Evolutionary conservation across 1,140 invertebrate species (phyloP).

Genomic region (Ylistrum balloti): DNA sequence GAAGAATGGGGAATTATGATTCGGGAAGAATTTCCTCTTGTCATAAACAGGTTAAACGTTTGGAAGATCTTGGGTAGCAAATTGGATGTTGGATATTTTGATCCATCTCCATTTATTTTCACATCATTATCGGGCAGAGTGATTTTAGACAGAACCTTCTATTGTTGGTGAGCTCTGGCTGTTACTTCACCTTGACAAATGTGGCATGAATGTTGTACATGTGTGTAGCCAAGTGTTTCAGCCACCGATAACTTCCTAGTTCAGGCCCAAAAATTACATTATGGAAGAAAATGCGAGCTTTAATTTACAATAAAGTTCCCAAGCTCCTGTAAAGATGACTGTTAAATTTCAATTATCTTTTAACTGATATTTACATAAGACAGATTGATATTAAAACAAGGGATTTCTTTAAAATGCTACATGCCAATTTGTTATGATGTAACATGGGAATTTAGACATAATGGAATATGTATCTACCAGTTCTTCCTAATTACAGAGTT

Average conservation of each 20-base stretch:
- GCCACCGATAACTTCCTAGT: not conserved
- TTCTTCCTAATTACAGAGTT: not conserved
- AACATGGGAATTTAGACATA: not conserved
- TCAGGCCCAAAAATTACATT: not conserved
- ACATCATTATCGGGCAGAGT: not conserved
- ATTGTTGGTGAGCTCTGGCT: not conserved
- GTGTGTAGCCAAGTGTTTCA: not conserved
- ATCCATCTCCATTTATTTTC: not conserved
- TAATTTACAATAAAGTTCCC: constrained; percentile 10
- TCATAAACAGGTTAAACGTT: constrained; percentile 35
- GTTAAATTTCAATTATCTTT: constrained; percentile 40
- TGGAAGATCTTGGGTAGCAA: constrained; percentile 6
- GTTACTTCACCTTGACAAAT: not conserved
- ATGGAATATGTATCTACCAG: not conserved
- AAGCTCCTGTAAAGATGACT: not conserved
- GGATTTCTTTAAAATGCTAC: too few relatives aligned
- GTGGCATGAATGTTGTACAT: not conserved
- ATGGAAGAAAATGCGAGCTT: not conserved
- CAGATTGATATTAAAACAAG: constrained; percentile 22
- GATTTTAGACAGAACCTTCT: not conserved
- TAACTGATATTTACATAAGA: constrained; percentile 27
- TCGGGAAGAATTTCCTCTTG: constrained; percentile 12
- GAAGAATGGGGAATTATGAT: constrained; percentile 17
- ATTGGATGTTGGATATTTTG: constrained; percentile 26
- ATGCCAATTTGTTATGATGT: constrained; percentile 2